Percentiles rank a stretch among this genome's conserved stretches.
phyloP scores from a whole-genome alignment of 2,888 invertebrate genomes.

The Pogonocherus hispidulus region DNA sequence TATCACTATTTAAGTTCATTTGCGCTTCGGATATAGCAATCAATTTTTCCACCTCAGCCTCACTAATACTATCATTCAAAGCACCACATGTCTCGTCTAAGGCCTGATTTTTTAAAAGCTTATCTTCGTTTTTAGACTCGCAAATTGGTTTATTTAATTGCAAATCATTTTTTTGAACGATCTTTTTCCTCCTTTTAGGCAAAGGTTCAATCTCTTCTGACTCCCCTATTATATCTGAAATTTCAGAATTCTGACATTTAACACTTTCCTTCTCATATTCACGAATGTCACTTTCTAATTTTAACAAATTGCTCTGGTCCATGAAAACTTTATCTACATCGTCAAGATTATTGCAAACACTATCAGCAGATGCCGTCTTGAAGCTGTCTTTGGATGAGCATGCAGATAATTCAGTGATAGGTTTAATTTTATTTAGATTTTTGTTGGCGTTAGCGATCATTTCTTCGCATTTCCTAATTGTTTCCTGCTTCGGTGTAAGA shows the following conservation, averaged over 20 bases:
- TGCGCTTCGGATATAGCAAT: constrained; percentile 21
- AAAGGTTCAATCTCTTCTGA: constrained; percentile 32
- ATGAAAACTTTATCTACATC: constrained; percentile 34
- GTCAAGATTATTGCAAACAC: constrained; percentile 40
- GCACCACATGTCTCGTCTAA: constrained; percentile 28
- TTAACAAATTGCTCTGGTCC: constrained; percentile 33
- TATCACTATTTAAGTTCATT: neutral
- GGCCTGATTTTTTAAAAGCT: neutral
- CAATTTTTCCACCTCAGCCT: constrained; percentile 29
- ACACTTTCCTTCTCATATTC: constrained; percentile 7
- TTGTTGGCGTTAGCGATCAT: constrained; percentile 38
- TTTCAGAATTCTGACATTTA: constrained; percentile 19
- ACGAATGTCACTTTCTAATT: constrained; percentile 31
- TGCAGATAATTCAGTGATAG: constrained; percentile 1
- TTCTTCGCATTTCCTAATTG: constrained; percentile 39
- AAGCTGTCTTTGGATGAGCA: constrained; percentile 22
- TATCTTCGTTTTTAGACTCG: neutral
- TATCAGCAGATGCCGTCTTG: constrained; percentile 17
- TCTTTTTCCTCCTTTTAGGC: constrained; percentile 29
- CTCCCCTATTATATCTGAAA: constrained; percentile 40
- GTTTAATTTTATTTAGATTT: constrained; percentile 33
- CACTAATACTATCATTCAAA: constrained; percentile 38
- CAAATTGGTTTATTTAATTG: too few species aligned
- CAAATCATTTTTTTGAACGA: neutral
- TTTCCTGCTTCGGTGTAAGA: constrained; percentile 21